These are phyloP conservation scores for Prolemur simus DNA, from an alignment of 2,113 vertebrate species.

Conservation along the genomic window DNA sequence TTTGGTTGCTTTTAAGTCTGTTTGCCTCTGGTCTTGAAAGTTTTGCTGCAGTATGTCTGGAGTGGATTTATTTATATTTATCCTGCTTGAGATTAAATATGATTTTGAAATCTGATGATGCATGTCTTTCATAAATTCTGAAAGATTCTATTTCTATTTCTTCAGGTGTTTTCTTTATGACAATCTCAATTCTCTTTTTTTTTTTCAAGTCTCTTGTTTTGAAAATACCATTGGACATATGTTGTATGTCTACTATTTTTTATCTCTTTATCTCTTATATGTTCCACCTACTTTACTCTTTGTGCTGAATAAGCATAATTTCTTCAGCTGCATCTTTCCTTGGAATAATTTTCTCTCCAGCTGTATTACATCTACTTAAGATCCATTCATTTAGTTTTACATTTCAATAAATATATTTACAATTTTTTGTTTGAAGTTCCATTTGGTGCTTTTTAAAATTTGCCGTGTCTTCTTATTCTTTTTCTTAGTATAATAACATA, in stretches of 20 bases:
- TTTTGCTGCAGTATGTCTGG: not conserved
- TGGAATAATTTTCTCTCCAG: not conserved
- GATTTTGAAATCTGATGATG: constrained; percentile 3
- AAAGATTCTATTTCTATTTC: not conserved
- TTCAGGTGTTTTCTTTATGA: not conserved
- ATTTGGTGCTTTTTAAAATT: constrained; percentile 5
- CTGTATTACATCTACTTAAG: not conserved
- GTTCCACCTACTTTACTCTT: not conserved
- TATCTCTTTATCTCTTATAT: not conserved
- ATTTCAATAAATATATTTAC: not conserved
- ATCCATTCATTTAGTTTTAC: not conserved
- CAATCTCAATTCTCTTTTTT: not conserved
- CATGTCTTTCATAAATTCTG: not conserved
- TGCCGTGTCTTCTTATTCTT: not conserved
- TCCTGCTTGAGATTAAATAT: not conserved
- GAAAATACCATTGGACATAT: not conserved
- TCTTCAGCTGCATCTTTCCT: not conserved
- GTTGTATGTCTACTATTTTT: not conserved
- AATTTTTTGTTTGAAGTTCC: not conserved
- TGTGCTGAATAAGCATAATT: not conserved
- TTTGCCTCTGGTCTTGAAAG: not conserved
- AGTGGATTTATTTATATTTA: not conserved
- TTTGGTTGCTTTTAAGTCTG: not conserved
- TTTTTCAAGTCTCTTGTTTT: not conserved
- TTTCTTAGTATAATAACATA: not conserved